Base-by-base conservation (phyloP, 1,140 invertebrate genomes). In the Aplysia californica region DNA sequence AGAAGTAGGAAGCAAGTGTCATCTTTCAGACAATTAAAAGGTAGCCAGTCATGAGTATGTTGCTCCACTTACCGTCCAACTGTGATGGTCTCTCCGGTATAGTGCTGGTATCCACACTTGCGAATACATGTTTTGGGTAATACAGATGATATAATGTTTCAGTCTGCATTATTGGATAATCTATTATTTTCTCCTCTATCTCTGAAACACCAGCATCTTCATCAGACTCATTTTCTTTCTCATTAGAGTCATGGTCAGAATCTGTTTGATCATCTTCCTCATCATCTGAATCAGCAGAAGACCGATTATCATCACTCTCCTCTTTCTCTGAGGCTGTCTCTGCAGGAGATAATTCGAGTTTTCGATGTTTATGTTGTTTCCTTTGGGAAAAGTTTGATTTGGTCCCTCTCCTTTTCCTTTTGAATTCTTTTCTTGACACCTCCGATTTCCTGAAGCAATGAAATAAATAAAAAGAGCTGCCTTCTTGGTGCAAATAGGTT, bases 81-180 rank as follows among this genome's bases (percentile, higher is more conserved):
- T 75, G 72, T 75, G n/a, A n/a, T n/a, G n/a, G n/a, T n/a, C n/a
- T n/a, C n/a, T n/a, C n/a, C n/a, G n/a, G n/a, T n/a, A n/a, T n/a
- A n/a, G n/a, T n/a, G n/a, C n/a, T n/a, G n/a, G n/a, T n/a, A n/a
- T n/a, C n/a, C n/a, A n/a, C n/a, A n/a, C n/a, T 50, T 6, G 72
- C 38, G 29, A 35, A 65, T 44, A 55, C 21, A 59, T 75, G 59
- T 65, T 66, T 65, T 10, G 72, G 72, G 41, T 75, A 75, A 38
- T 75, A 75, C 1, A 75, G 61, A 55, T 75, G 72, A 75, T 75
- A 75, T 20, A 75, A 59, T 64, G 61, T 33, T 39, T 75, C 72
- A 44, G 72, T 75, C 35, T 65, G 72, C 72, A 75, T 75, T n/a
- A 66, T 55, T 44, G 72, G 72, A 66, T 75, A 75, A 38, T 64